Base-by-base conservation (phyloP, 2,797 vertebrate genomes). In the Muraenolepis orangiensis region DNA sequence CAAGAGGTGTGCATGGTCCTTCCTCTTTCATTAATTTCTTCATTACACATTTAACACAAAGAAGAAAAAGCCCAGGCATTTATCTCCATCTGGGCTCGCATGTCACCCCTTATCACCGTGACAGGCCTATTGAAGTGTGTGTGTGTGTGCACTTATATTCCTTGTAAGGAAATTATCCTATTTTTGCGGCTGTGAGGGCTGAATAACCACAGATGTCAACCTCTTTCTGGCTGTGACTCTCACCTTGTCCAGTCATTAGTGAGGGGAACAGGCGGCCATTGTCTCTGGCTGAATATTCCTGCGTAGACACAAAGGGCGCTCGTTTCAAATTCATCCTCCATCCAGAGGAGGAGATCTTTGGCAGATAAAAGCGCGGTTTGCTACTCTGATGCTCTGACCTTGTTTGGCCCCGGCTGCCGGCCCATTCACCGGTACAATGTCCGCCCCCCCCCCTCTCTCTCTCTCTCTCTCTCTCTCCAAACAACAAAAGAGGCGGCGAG, bases 141-240 rank as follows among this genome's bases (percentile, higher is more conserved):
- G 93, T 88, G 72, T 83, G 80, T 34, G 32, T 34, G 93, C 93
- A 88, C 93, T 94, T 94, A 95, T 94, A 93, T 93, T 96, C 95
- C 96, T 95, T 95, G 95, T 95, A 94, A 86, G 91, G 91, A 88
- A 95, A 95, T 94, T 93, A 95, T 96, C 95, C 95, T 93, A 94
- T 97, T 95, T n/a, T 94, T 95, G 94, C 93, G 92, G 92, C 93
- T 94, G 95, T 93, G 94, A 66, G 20, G 94, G 94, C 85, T 94
- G 94, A 95, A 96, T 96, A 95, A 95, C 95, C 46, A 91, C 95
- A 96, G 96, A 96, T 96, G 96, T 98, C 95, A 95, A 93, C 93
- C 95, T 95, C 96, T 97, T 96, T 29, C 23, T 29, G 23, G 95
- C 93, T 93, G 93, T 92, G 93, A 94, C 93, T 94, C 92, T 95